Evolutionary conservation across 1,140 invertebrate genomes (phyloP).

Genomic region (Pollicipes pollicipes): DNA sequence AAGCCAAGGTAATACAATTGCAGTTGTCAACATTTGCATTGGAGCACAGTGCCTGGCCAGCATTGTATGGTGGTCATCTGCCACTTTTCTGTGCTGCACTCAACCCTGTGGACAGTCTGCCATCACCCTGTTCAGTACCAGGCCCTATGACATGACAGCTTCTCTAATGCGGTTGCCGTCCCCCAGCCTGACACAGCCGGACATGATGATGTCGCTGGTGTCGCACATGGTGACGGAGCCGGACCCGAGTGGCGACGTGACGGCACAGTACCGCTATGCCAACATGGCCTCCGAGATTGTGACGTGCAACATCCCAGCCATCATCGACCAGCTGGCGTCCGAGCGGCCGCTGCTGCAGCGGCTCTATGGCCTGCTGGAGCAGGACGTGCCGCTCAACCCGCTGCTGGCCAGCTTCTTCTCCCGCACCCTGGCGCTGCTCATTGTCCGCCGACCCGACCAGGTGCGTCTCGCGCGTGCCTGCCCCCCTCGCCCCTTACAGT

Average conservation of each 20-base stretch:
- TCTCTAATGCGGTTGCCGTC: no score
- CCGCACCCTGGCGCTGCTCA: slow-evolving; percentile 73
- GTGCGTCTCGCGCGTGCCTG: slow-evolving; percentile 37
- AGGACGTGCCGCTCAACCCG: slow-evolving; percentile 72
- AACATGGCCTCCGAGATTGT: slow-evolving; percentile 86
- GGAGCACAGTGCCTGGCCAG: no score
- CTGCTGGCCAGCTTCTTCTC: slow-evolving; percentile 88
- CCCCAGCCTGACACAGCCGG: slow-evolving; percentile 55
- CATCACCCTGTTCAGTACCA: no score
- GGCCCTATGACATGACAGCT: no score
- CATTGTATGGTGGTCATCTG: no score
- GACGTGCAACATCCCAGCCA: slow-evolving; percentile 62
- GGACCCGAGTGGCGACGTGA: slow-evolving; percentile 47
- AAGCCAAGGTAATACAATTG: no score
- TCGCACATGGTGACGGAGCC: slow-evolving; percentile 71
- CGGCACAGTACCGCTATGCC: slow-evolving; percentile 67
- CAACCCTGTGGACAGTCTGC: no score
- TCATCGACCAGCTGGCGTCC: slow-evolving; percentile 66
- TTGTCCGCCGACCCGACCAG: slow-evolving; percentile 56
- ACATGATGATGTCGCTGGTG: slow-evolving; percentile 69
- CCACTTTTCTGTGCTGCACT: no score
- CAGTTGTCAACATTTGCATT: no score
- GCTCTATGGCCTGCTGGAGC: slow-evolving; percentile 74
- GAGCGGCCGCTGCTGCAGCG: slow-evolving; percentile 57
- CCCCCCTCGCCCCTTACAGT: no score